Evolutionary conservation across 2,113 vertebrate genomes (phyloP), one percentile per base, ranked within the genome.

Genomic region (Pelvicachromis taeniatus): DNA sequence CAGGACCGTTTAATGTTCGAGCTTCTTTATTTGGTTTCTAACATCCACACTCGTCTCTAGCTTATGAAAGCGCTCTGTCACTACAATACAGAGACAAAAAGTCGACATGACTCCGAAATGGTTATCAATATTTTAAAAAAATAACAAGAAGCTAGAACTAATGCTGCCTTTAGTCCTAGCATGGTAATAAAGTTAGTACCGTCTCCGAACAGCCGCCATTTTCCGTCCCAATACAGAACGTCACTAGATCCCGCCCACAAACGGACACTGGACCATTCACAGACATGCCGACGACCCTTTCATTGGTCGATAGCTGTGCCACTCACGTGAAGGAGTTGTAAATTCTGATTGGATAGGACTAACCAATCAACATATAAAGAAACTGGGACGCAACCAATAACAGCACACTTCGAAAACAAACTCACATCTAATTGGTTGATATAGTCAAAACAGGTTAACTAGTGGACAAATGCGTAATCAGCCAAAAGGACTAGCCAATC

Each of bases 221-320:
- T 97, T 97, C 96, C 94, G 40, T 95, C 93, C 94, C 96, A 95
- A 95, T 95, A 96, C 95, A 95, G 94, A 96, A 95, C 92, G 95
- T 90, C 75, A 77, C 65, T 1, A 77, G 1, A 19, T 19, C 85
- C 92, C 87, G 90, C 96, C 94, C 91, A 91, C 54, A 78, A 63
- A 40, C 1, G 9, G 4, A 14, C 14, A 52, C 19, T 7, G 14
- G 40, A 33, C 95, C 88, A 96, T 95, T 94, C 85, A 80, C 38
- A 23, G 33, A 9, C 3, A 55, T 4, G 11, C 26, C 3, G 0
- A 11, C 8, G 50, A 29, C 14, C 5, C 14, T 17, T 17, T 83
- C 7, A 95, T 95, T 94, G 91, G 92, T 58, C 77, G 1, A 31
- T 16, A 50, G 11, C 17, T 4, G 5, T 81, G 90, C 45, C 95